phyloP scores from a whole-genome alignment of 2,113 vertebrate species.

The Eublepharis macularius region DNA sequence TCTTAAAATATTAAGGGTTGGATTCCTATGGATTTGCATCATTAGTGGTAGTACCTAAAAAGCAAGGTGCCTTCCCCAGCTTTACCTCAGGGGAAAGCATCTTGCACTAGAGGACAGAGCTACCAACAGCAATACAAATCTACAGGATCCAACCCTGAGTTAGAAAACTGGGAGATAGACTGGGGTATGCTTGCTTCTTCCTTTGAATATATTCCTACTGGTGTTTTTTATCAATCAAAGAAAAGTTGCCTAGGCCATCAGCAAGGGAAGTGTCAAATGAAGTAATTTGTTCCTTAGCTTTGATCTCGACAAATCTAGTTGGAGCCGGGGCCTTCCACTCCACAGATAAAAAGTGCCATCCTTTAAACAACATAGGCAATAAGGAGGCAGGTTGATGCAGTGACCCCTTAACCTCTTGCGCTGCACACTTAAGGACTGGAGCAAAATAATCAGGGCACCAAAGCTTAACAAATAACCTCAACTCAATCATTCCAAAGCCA shows the following conservation, averaged over 20 bases:
- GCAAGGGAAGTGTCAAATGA: constrained; percentile 7
- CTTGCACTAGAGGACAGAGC: too few species aligned
- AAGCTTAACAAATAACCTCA: constrained; percentile 2
- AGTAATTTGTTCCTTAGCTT: constrained; percentile 37
- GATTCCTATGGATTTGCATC: too few species aligned
- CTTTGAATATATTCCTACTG: background rate
- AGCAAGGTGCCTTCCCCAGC: too few species aligned
- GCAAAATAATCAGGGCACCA: background rate
- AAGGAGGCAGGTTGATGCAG: background rate
- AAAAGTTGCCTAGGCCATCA: constrained; percentile 16
- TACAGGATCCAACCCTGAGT: background rate
- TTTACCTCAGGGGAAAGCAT: too few species aligned
- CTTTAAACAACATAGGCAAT: background rate
- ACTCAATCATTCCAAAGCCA: constrained; percentile 17
- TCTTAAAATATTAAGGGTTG: constrained; percentile 5
- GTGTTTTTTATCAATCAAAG: constrained; percentile 15
- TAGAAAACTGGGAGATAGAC: background rate
- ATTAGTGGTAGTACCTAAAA: too few species aligned
- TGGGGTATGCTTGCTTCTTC: background rate
- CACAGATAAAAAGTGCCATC: background rate
- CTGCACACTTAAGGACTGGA: background rate
- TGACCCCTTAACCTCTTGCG: background rate
- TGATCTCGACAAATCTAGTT: background rate
- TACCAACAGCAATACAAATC: too few species aligned
- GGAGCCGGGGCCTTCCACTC: background rate